Conservation (phyloP, 2,113 vertebrate species). For the Mungos mungo region DNA sequence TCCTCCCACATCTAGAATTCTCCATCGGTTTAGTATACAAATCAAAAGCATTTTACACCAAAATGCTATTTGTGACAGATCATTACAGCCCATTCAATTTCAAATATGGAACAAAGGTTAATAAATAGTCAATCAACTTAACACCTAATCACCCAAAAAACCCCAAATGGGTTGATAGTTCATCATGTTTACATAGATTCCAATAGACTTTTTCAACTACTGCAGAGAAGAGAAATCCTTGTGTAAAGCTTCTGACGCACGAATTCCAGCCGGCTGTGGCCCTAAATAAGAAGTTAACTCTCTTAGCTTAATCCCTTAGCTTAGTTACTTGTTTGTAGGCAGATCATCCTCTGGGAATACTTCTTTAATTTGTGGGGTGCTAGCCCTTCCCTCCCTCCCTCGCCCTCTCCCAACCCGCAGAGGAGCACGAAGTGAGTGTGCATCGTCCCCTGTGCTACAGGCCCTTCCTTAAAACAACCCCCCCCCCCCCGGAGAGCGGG, state of each 20-base stretch:
- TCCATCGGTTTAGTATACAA: background rate
- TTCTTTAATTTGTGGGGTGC: background rate
- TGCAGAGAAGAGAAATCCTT: background rate
- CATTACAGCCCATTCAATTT: background rate
- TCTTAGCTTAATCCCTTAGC: conserved; percentile 1
- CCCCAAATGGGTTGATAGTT: background rate
- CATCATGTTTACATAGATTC: background rate
- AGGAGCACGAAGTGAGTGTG: background rate
- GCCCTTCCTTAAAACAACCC: background rate
- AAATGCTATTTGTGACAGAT: background rate
- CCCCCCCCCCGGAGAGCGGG: background rate
- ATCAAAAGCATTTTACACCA: background rate
- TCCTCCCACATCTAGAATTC: background rate
- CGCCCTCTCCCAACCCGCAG: background rate
- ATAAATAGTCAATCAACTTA: background rate
- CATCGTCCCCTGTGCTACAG: fast-evolving
- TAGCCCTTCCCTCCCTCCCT: background rate
- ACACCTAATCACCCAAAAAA: background rate
- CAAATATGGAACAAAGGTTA: conserved; percentile 5
- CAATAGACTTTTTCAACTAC: background rate
- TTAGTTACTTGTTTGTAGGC: background rate
- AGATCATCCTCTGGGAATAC: background rate
- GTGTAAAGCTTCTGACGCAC: background rate
- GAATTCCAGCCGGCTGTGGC: background rate
- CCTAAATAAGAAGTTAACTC: background rate